These are phyloP conservation scores for Chloroceryle inda DNA, from an alignment of 2,797 vertebrate genomes.

Conservation along the genomic window DNA sequence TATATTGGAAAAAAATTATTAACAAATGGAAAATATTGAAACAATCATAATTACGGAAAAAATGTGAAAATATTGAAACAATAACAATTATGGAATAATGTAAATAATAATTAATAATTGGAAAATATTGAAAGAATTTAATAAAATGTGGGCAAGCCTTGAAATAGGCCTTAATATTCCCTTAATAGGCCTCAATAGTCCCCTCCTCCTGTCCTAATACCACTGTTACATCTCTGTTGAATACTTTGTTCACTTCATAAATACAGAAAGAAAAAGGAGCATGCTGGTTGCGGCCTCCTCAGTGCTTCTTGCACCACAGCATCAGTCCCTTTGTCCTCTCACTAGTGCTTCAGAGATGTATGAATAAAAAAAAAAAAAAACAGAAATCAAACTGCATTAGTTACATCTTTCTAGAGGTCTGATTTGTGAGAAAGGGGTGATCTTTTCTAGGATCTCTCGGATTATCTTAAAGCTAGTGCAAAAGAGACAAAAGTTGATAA, in stretches of 20 bases:
- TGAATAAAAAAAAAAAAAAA: neutral
- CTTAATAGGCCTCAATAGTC: neutral
- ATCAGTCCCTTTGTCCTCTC: neutral
- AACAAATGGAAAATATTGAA: no score
- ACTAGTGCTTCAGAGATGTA: neutral
- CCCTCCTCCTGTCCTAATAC: neutral
- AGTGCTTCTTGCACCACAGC: neutral
- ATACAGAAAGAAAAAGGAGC: neutral
- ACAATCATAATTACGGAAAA: no score
- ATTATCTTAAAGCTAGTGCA: neutral
- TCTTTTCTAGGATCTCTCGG: neutral
- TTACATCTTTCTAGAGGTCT: neutral
- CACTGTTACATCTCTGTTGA: neutral
- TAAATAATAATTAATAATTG: no score
- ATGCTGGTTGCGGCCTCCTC: neutral
- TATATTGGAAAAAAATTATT: no score
- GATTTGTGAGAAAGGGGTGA: neutral
- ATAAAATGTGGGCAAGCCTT: neutral
- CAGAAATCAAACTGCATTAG: neutral
- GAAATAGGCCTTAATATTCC: neutral
- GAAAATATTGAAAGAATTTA: neutral
- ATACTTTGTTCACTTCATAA: neutral
- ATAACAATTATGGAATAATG: no score
- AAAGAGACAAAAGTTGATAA: neutral
- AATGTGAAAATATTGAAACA: no score